These are phyloP conservation scores for Enteromius thamalakanensis DNA, from an alignment of 2,797 vertebrate species.

Conservation along the genomic window DNA sequence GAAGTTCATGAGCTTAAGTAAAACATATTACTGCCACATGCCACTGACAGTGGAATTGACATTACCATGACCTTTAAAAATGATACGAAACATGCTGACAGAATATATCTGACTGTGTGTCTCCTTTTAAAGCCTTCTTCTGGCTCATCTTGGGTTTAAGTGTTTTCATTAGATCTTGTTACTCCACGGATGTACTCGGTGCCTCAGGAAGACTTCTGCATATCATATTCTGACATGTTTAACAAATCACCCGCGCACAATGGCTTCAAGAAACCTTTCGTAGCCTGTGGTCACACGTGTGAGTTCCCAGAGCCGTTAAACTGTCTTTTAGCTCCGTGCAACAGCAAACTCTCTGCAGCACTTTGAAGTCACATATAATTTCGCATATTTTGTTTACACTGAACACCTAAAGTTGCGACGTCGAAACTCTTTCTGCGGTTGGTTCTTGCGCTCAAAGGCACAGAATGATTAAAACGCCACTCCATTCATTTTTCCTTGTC, in stretches of 20 bases:
- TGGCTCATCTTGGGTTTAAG: background rate
- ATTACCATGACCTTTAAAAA: background rate
- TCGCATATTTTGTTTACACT: conserved; percentile 20
- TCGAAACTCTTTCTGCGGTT: conserved; percentile 29
- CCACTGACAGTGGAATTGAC: background rate
- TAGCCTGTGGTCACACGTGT: conserved; percentile 50
- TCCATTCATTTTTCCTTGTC: conserved; percentile 28
- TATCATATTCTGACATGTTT: conserved; percentile 54
- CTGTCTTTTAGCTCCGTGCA: conserved; percentile 40
- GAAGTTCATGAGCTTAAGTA: background rate
- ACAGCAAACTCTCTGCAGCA: conserved; percentile 39
- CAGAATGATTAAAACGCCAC: conserved; percentile 24
- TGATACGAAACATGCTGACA: background rate
- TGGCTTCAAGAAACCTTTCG: conserved; percentile 60
- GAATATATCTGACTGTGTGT: background rate
- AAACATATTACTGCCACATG: background rate
- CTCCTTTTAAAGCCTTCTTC: background rate
- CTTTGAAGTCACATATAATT: conserved; percentile 48
- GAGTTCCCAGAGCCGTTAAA: conserved; percentile 39
- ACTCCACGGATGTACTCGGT: conserved; percentile 39
- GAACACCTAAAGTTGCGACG: conserved; percentile 37
- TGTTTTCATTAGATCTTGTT: conserved; percentile 14
- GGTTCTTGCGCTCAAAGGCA: conserved; percentile 42
- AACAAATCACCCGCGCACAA: conserved; percentile 61
- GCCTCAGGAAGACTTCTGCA: conserved; percentile 60